Base-by-base conservation (phyloP, 2,888 invertebrate species). In the Diaphora mendica region DNA sequence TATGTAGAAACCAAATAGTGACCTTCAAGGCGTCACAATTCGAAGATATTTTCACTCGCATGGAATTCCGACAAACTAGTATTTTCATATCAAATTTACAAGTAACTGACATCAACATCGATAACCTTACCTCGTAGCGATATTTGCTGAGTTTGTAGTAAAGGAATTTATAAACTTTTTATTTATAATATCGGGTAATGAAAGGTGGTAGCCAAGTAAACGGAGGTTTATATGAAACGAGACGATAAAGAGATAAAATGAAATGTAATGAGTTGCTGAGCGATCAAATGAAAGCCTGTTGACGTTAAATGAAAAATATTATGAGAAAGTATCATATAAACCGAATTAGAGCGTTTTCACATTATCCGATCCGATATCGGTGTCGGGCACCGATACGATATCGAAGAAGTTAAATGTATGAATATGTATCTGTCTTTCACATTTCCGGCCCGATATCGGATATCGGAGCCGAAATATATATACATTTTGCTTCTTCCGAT, bases 41-140 rank as follows among this genome's bases (percentile, higher is more conserved):
- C 51, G 59, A 35, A 70, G 69, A 77, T 77, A 77, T 73, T 72
- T 79, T 55, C 44, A 26, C 67, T 73, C 74, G 69, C 75, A 73
- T 81, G 59, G 72, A 75, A 77, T 74, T 74, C 73, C 67, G 70
- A 59, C 77, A 74, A 78, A 81, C 81, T 83, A 81, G 77, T 80
- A 80, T 80, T 84, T 81, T 76, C 72, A 75, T 77, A 79, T 79
- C 76, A 72, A 82, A 83, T 83, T 79, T 77, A 79, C 82, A 78
- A 84, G 83, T 83, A 82, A 84, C 77, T 77, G 72, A 71, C 74
- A 77, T 82, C 82, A 82, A 77, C 71, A 78, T 79, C 77, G 77
- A 82, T 79, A 77, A 75, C 73, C 65, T 73, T 76, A 68, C 72
- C 39, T 71, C 69, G 75, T 77, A 74, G 75, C 75, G 68, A 72